Conservation (phyloP, 2,888 invertebrate species). For the Chromoteleia sp. region DNA sequence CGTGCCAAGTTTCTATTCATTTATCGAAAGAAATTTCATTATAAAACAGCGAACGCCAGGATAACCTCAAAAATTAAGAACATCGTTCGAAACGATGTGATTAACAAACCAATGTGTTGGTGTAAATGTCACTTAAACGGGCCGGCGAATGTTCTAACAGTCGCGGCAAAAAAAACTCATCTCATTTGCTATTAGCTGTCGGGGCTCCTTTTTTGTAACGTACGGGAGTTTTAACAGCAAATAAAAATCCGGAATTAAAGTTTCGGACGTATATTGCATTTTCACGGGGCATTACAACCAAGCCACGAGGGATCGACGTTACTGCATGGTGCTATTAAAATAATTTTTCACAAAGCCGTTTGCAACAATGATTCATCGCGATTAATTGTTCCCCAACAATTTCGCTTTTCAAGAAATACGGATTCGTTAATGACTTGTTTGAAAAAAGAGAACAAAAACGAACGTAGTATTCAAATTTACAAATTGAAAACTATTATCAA, state of each 20-base stretch:
- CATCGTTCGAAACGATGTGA: conserved; percentile 2
- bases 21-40: not conserved
- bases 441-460: not conserved
- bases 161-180: conserved; percentile 11
- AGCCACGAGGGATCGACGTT: conserved; percentile 3
- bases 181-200: conserved; percentile 36
- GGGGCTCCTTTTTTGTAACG: conserved; percentile 1
- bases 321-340: conserved; percentile 6
- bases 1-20: not conserved
- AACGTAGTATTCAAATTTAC: not conserved
- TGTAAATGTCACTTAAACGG: conserved; percentile 43
- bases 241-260: conserved; percentile 44
- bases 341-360: not conserved
- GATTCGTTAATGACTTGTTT: conserved; percentile 4
- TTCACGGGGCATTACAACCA: conserved; percentile 20
- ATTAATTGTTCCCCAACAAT: not conserved
- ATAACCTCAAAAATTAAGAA: conserved; percentile 17
- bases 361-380: not conserved
- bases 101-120: conserved; percentile 34
- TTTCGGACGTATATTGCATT: conserved; percentile 31
- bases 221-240: conserved; percentile 20
- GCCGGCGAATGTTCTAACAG: conserved; percentile 21
- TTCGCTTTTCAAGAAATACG: not conserved
- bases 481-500: too few relatives aligned
- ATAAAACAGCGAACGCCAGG: not conserved